Evolutionary conservation across 2,113 vertebrate genomes (phyloP), one percentile per base, ranked within the genome.

Genomic region (Upupa epops): DNA sequence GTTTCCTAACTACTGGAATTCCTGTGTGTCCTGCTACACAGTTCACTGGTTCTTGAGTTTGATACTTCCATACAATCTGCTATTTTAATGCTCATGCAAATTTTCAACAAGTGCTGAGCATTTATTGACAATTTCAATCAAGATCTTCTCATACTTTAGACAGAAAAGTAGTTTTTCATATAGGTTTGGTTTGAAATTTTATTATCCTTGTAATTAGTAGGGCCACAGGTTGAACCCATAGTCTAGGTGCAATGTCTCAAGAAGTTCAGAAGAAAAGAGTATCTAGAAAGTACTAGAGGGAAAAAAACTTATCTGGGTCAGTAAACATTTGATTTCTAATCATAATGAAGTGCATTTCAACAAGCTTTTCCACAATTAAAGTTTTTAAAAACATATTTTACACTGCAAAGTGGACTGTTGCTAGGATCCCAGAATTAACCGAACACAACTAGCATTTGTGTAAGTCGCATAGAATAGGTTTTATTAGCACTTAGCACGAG

Each of bases 381-480:
- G 19, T 18, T 64, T 77, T 88, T 80, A 82, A 94, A 91, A 58
- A 77, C 17, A 55, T 88, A 52, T 22, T 78, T 24, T 22, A 83
- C 24, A 58, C 72, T 91, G 46, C 6, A 77, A 97, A 96, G 68
- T 77, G 49, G 18, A 54, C 34, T 92, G 81, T 94, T 97, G 91
- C 91, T 96, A 97, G 86, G 89, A 96, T 89, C 81, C 85, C 56
- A 94, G 65, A 91, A 88, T 94, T 69, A 70, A 65, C 11, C 48
- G 81, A 94, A 96, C 88, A 24, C n/a, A 89, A 55, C 80, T 55
- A 87, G 46, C 52, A 42, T 80, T 92, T 60, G 90, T 31, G 42
- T 93, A 96, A 94, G 91, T 77, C 46, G 6, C 71, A 88, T 72
- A 89, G 94, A 95, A 94, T 46, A 82, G 21, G 11, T 85, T 95